A percentile compares a stretch with the other conserved stretches of the same genome.
These are phyloP conservation scores for Cherax destructor DNA, from an alignment of 1,140 invertebrate species.

Conservation along the genomic window DNA sequence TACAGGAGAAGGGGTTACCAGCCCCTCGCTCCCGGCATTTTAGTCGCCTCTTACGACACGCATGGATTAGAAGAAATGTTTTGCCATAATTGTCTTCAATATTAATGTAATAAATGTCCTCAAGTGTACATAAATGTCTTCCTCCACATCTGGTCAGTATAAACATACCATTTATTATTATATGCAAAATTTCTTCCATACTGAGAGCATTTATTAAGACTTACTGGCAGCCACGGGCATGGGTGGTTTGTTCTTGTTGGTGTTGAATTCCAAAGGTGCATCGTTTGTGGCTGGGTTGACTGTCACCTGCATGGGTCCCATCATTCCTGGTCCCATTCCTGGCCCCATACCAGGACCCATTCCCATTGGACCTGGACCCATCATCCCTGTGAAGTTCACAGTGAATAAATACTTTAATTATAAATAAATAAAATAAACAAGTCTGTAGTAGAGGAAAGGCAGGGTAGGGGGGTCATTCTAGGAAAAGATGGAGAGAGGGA, in stretches of 20 bases:
- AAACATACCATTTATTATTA: background rate
- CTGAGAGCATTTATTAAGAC: background rate
- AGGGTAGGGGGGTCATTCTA: no score
- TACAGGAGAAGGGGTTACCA: no score
- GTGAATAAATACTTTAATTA: no score
- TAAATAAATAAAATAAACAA: no score
- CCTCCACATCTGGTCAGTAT: no score
- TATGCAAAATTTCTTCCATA: background rate
- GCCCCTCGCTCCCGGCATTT: no score
- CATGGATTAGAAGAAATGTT: no score
- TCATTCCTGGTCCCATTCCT: constrained; percentile 61
- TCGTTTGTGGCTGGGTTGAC: constrained; percentile 81
- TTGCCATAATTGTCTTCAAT: background rate
- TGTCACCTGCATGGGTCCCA: constrained; percentile 64
- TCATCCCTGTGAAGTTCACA: constrained; percentile 47
- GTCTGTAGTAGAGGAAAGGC: no score
- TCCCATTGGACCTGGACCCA: constrained; percentile 59
- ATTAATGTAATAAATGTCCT: background rate
- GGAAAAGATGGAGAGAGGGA: no score
- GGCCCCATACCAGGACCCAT: constrained; percentile 65
- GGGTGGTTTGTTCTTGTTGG: constrained; percentile 81
- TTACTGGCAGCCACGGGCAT: constrained; percentile 74
- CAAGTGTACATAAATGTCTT: background rate
- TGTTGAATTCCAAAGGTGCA: constrained; percentile 82
- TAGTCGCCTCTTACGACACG: no score